Evolutionary conservation across 2,888 invertebrate genomes (phyloP).

Genomic region (Bombylius discolor): DNA sequence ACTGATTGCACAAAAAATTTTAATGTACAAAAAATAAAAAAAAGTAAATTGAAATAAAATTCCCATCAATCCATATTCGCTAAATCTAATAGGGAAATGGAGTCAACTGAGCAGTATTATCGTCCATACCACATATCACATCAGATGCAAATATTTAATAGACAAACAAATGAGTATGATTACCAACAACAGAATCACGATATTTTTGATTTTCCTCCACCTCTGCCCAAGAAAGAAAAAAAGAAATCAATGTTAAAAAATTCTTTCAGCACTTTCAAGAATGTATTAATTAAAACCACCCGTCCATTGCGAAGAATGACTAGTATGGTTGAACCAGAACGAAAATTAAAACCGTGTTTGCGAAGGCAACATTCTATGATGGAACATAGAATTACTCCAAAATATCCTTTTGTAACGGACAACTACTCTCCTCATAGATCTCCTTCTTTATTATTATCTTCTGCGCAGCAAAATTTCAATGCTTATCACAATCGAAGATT

Average conservation of each 20-base stretch:
- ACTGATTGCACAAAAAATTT: neutral
- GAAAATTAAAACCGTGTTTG: conserved; percentile 25
- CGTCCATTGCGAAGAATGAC: conserved; percentile 34
- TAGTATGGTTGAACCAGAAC: conserved; percentile 33
- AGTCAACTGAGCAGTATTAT: conserved; percentile 31
- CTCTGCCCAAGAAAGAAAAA: conserved; percentile 28
- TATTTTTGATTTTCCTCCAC: conserved; percentile 20
- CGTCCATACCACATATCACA: conserved; percentile 17
- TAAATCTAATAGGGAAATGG: conserved; percentile 30
- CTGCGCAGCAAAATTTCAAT: neutral
- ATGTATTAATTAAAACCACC: conserved; percentile 33
- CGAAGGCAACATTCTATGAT: conserved; percentile 35
- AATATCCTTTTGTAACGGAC: conserved; percentile 10
- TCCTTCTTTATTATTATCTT: conserved; percentile 15
- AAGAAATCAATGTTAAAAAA: conserved; percentile 36
- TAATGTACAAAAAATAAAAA: neutral
- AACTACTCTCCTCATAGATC: conserved; percentile 14
- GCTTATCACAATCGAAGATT: conserved; percentile 6
- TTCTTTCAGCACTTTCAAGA: conserved; percentile 32
- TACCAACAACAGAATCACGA: conserved; percentile 15
- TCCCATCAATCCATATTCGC: neutral
- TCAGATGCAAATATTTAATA: conserved; percentile 4
- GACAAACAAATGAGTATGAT: conserved; percentile 4
- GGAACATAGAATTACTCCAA: conserved; percentile 26
- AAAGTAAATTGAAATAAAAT: neutral